Percentiles rank a stretch among this genome's conserved stretches.
Conservation (phyloP, 92 coral and sea anemone genomes). For the Plumapathes pennacea region DNA sequence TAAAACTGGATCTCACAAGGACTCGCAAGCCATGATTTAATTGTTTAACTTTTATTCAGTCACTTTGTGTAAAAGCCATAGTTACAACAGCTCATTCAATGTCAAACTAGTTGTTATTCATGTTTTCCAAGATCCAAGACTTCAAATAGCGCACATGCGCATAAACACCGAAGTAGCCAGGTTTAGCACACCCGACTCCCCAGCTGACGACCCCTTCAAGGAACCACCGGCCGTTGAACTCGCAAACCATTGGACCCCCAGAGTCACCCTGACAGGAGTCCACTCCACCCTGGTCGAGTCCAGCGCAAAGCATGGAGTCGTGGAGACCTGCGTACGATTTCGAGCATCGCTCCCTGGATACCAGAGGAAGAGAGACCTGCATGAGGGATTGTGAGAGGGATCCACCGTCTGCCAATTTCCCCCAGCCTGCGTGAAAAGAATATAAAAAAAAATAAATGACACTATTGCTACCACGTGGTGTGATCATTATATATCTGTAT, state of each 20-base stretch:
- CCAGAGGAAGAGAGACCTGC: slow-evolving; percentile 48
- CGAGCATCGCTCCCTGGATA: slow-evolving; percentile 21
- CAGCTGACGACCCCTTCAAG: slow-evolving; percentile 61
- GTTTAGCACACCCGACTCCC: slow-evolving; percentile 42
- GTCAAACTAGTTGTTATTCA: too few relatives aligned
- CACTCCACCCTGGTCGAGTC: slow-evolving; percentile 47
- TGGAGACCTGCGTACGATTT: slow-evolving; percentile 26
- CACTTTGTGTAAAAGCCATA: too few relatives aligned
- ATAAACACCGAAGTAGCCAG: slow-evolving; percentile 62
- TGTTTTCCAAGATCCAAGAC: too few relatives aligned
- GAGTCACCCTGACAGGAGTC: slow-evolving; percentile 67
- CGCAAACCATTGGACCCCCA: slow-evolving; percentile 67
- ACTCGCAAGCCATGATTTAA: too few relatives aligned
- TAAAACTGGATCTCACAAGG: too few relatives aligned
- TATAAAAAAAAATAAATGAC: background rate
- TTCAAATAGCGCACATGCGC: slow-evolving; percentile 37
- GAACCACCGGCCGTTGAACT: slow-evolving; percentile 49
- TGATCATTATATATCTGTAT: too few relatives aligned
- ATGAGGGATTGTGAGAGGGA: slow-evolving; percentile 30
- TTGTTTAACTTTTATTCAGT: too few relatives aligned
- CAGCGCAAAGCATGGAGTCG: slow-evolving; percentile 66
- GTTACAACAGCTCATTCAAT: too few relatives aligned
- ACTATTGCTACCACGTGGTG: background rate
- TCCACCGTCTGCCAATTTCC: slow-evolving; percentile 32
- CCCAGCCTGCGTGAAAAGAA: slow-evolving; percentile 48